Evolutionary conservation across 2,113 vertebrate genomes (phyloP).

Genomic region (Neopipo cinnamomea): DNA sequence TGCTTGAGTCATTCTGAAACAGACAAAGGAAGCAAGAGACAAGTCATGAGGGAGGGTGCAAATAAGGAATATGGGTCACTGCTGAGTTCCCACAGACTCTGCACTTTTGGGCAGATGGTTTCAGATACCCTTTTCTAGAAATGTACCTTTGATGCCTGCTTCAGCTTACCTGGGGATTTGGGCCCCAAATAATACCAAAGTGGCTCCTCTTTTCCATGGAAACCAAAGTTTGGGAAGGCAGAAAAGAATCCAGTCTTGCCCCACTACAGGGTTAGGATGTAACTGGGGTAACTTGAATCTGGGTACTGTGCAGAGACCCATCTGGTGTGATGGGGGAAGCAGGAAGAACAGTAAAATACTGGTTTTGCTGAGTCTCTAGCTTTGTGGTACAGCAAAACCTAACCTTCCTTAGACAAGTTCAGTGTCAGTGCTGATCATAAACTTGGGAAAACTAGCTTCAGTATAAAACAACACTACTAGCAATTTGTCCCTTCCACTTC

Average conservation of each 20-base stretch:
- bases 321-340: background rate
- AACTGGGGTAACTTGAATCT: background rate
- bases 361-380: background rate
- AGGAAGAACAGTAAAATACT: background rate
- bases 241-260: background rate
- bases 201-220: background rate
- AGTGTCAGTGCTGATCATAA: background rate
- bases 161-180: background rate
- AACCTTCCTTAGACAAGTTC: background rate
- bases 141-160: background rate
- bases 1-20: constrained; percentile 42
- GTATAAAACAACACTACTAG: background rate
- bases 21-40: constrained; percentile 6
- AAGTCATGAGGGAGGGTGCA: constrained; percentile 11
- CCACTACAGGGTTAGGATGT: background rate
- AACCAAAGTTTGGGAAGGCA: background rate
- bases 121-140: background rate
- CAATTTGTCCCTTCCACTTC: background rate
- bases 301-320: background rate
- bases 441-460: background rate
- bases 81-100: background rate
- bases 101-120: background rate
- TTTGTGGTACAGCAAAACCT: background rate
- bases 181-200: background rate
- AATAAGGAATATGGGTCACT: background rate